These are phyloP conservation scores for Dysdera silvatica DNA, from an alignment of 1,140 invertebrate genomes.

Conservation along the genomic window DNA sequence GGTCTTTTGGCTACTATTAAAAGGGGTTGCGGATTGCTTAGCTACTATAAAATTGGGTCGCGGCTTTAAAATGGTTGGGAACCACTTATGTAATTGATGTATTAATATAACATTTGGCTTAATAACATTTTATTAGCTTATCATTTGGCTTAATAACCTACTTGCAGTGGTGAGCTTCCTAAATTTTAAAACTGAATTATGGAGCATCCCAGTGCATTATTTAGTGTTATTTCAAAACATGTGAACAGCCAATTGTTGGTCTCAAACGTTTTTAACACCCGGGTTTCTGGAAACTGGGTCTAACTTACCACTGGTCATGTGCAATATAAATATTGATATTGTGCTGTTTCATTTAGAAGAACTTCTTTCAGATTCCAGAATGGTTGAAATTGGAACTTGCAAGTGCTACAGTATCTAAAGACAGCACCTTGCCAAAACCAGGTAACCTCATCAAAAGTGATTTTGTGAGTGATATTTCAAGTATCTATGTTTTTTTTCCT, in stretches of 20 bases:
- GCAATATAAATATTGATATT: neutral
- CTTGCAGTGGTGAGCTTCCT: no score
- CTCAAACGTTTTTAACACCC: neutral
- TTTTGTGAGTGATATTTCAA: neutral
- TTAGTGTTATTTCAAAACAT: neutral
- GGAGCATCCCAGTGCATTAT: neutral
- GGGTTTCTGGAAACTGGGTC: neutral
- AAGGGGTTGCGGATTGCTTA: no score
- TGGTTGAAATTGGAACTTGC: slow-evolving; percentile 46
- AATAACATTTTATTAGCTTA: no score
- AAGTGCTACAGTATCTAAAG: slow-evolving; percentile 33
- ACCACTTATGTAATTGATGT: no score
- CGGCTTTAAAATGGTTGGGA: no score
- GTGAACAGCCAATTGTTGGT: neutral
- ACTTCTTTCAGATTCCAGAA: slow-evolving; percentile 38
- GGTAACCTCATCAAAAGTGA: neutral
- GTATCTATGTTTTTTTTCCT: neutral
- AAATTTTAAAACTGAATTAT: slow-evolving; percentile 27
- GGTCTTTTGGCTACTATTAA: no score
- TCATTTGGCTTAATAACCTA: no score
- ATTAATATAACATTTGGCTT: no score
- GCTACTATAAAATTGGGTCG: no score
- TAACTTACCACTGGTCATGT: neutral
- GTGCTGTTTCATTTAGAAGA: slow-evolving; percentile 2
- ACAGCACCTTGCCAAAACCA: neutral